These are phyloP conservation scores for Collichthys lucidus DNA, from an alignment of 2,113 vertebrate species.

Conservation along the genomic window DNA sequence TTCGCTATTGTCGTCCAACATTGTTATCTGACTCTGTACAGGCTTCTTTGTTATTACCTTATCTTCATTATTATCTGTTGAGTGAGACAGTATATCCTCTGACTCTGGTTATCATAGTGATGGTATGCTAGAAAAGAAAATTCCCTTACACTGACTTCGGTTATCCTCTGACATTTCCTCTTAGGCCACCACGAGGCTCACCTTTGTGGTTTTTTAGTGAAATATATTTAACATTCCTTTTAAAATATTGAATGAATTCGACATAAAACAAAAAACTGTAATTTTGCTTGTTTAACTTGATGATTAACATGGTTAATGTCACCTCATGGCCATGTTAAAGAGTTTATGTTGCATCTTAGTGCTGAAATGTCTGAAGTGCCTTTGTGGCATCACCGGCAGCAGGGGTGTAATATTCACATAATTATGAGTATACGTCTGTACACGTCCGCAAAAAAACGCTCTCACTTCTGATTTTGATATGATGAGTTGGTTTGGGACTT, in stretches of 20 bases:
- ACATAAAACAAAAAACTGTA: not conserved
- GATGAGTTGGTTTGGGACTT: not conserved
- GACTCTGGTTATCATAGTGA: too few relatives aligned
- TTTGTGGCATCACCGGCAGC: constrained; percentile 3
- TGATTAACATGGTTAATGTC: not conserved
- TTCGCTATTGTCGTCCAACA: too few relatives aligned
- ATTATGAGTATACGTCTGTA: not conserved
- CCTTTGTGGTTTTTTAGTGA: not conserved
- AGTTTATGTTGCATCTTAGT: not conserved
- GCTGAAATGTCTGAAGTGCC: constrained; percentile 7
- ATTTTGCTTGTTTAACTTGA: too few relatives aligned
- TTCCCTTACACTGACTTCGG: not conserved
- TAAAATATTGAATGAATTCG: not conserved
- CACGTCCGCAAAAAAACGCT: too few relatives aligned
- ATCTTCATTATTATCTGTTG: too few relatives aligned
- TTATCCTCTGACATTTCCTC: not conserved
- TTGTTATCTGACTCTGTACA: too few relatives aligned
- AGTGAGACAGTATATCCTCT: too few relatives aligned
- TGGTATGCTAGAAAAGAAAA: too few relatives aligned
- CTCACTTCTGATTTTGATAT: too few relatives aligned
- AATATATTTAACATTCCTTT: not conserved
- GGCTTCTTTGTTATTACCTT: too few relatives aligned
- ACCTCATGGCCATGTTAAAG: constrained; percentile 10
- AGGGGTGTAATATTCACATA: not conserved
- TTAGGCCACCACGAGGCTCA: not conserved